Conservation (phyloP, 2,113 vertebrate species). For the Pandion haliaetus region DNA sequence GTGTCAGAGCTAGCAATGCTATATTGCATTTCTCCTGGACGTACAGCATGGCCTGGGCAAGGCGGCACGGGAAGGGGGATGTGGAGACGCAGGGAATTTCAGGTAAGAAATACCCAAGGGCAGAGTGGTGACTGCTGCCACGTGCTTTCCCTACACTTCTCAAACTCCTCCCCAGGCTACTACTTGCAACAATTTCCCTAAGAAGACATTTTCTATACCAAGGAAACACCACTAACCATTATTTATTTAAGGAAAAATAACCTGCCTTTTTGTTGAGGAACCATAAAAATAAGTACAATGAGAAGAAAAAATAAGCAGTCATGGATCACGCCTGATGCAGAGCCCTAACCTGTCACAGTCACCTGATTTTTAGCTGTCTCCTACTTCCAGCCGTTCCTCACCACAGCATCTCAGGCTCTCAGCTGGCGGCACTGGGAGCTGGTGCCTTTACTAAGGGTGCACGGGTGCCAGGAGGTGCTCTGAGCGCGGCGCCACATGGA, state of each 20-base stretch:
- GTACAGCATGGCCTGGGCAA: accelerated
- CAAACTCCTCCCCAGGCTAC: not conserved
- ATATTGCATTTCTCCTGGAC: not conserved
- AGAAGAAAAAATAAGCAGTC: conserved; percentile 15
- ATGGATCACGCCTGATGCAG: not conserved
- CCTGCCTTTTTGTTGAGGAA: not conserved
- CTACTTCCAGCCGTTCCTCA: not conserved
- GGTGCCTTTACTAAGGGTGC: not conserved
- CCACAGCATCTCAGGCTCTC: not conserved
- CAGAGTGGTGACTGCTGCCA: not conserved
- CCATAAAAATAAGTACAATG: not conserved
- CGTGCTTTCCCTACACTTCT: accelerated
- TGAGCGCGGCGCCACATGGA: accelerated
- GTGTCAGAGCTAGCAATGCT: not conserved
- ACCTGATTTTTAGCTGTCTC: not conserved
- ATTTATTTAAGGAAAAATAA: not conserved
- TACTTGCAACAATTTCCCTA: not conserved
- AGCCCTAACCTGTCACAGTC: not conserved
- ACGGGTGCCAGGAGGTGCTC: not conserved
- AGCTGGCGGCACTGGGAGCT: accelerated
- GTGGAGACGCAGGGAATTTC: not conserved
- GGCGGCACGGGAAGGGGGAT: accelerated
- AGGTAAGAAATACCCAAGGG: not conserved
- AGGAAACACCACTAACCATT: not conserved
- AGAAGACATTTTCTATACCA: not conserved